Percentiles rank a stretch among this genome's conserved stretches.
phyloP scores from a whole-genome alignment of 1,140 invertebrate species.

The Drosophila dunni region DNA sequence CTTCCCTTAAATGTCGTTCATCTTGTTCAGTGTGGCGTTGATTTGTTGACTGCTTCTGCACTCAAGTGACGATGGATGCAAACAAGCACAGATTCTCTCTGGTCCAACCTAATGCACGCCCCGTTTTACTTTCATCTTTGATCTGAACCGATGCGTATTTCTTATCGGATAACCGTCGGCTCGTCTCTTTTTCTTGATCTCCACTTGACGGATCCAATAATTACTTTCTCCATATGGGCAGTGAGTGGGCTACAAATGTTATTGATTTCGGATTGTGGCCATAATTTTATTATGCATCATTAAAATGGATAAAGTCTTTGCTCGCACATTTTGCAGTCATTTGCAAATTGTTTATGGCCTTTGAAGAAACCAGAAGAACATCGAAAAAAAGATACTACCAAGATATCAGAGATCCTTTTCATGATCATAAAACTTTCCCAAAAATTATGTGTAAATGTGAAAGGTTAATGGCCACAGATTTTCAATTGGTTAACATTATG shows the following conservation, averaged over 20 bases:
- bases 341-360: constrained; percentile 72
- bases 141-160: constrained; percentile 40
- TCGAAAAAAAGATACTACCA: constrained; percentile 38
- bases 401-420: constrained; percentile 58
- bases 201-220: constrained; percentile 19
- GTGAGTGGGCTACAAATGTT: constrained; percentile 63
- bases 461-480: constrained; percentile 52
- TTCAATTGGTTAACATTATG: constrained; percentile 11
- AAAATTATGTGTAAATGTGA: constrained; percentile 79
- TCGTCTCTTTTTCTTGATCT: constrained; percentile 13
- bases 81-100: constrained; percentile 60
- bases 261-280: constrained; percentile 77
- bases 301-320: constrained; percentile 63
- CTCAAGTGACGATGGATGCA: constrained; percentile 78
- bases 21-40: constrained; percentile 64
- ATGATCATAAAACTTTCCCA: constrained; percentile 65
- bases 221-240: constrained; percentile 9
- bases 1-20: constrained; percentile 48
- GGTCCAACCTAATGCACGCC: constrained; percentile 57
- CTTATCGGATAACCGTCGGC: constrained; percentile 64
- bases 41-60: constrained; percentile 80
- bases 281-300: constrained; percentile 81
- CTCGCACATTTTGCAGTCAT: constrained; percentile 41
- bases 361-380: constrained; percentile 43
- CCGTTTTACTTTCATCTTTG: constrained; percentile 61